Evolutionary conservation across 2,888 invertebrate species (phyloP).

Genomic region (Parthenolecanium corni): DNA sequence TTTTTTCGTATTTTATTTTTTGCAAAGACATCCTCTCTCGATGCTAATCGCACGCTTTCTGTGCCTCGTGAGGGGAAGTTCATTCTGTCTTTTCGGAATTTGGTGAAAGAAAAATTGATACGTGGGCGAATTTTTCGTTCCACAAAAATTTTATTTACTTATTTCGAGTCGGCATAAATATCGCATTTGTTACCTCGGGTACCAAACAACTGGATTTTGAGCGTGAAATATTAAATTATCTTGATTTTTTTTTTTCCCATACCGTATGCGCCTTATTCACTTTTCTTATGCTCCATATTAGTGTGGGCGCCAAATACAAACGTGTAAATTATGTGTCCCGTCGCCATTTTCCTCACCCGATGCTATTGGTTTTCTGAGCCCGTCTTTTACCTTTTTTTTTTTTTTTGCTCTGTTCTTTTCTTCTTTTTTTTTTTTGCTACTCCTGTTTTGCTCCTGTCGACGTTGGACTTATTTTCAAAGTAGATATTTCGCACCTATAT

Average conservation of each 20-base stretch:
- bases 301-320: neutral
- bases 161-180: conserved; percentile 2
- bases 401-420: neutral
- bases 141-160: conserved; percentile 2
- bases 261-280: too few relatives aligned
- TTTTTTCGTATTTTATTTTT: too few relatives aligned
- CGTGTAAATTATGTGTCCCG: conserved; percentile 2
- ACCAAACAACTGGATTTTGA: conserved; percentile 14
- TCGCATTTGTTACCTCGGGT: neutral
- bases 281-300: neutral
- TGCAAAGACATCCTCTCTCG: too few relatives aligned
- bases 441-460: neutral
- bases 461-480: neutral
- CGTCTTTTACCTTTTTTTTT: neutral
- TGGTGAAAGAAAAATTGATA: neutral
- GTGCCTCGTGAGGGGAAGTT: too few relatives aligned
- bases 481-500: too few relatives aligned
- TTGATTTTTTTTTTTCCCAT: neutral
- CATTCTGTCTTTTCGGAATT: too few relatives aligned
- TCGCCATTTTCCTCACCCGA: neutral
- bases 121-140: conserved; percentile 1
- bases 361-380: neutral
- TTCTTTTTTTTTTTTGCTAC: neutral
- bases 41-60: too few relatives aligned
- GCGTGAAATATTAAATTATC: conserved; percentile 17